phyloP scores from a whole-genome alignment of 2,797 vertebrate genomes.

The Agapornis canus region DNA sequence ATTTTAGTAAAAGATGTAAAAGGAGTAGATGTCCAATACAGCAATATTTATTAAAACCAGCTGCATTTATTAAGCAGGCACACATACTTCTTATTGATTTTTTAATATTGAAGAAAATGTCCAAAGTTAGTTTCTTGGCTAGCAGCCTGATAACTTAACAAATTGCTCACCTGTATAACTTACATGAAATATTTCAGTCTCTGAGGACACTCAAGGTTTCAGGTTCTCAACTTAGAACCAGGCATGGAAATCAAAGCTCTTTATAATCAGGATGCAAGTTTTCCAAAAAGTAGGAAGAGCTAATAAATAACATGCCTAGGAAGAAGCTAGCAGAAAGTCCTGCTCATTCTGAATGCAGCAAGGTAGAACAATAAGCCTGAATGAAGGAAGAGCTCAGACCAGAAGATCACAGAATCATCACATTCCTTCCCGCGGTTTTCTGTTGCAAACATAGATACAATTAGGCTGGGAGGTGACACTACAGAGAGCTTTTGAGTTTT shows the following conservation, averaged over 20 bases:
- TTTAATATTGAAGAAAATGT: background rate
- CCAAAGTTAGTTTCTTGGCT: background rate
- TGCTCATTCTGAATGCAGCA: constrained; percentile 20
- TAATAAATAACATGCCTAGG: background rate
- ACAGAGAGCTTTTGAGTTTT: background rate
- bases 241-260: background rate
- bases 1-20: background rate
- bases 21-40: background rate
- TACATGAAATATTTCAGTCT: background rate
- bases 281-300: background rate
- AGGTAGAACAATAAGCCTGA: constrained; percentile 9
- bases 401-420: constrained; percentile 12
- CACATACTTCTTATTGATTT: background rate
- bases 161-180: background rate
- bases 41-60: background rate
- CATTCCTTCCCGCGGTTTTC: background rate
- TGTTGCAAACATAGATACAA: background rate
- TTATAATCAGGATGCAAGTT: background rate
- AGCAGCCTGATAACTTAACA: background rate
- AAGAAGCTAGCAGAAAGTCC: constrained; percentile 26
- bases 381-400: constrained; percentile 47
- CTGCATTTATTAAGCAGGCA: background rate
- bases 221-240: background rate
- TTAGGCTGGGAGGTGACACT: background rate
- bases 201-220: background rate